These are phyloP conservation scores for Alligator mississippiensis DNA, from an alignment of 2,113 vertebrate species.

Conservation along the genomic window DNA sequence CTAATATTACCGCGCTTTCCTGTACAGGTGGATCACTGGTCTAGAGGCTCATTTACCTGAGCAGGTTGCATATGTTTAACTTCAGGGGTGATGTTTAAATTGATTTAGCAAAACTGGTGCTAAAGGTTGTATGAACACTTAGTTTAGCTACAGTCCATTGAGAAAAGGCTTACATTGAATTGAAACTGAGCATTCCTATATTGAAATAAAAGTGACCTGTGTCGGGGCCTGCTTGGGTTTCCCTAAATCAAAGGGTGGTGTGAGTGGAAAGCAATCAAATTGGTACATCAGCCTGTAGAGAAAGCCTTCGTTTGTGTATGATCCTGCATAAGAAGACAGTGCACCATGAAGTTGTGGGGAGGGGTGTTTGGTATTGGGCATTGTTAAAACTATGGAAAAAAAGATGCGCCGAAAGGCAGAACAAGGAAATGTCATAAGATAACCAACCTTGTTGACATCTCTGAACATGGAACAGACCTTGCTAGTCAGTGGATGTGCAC, in stretches of 20 bases:
- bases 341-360: neutral
- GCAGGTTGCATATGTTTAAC: neutral
- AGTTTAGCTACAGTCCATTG: conserved; percentile 27
- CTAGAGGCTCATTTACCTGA: neutral
- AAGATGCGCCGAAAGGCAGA: neutral
- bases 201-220: neutral
- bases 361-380: no score
- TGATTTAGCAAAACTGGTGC: neutral
- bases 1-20: neutral
- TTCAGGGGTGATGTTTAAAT: neutral
- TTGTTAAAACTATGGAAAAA: no score
- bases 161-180: conserved; percentile 13
- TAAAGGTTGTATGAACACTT: neutral
- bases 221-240: neutral
- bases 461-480: neutral
- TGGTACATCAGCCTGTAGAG: neutral
- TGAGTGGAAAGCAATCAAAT: neutral
- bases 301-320: neutral
- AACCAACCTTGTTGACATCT: neutral
- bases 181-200: conserved; percentile 9
- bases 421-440: neutral
- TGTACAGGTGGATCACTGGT: neutral
- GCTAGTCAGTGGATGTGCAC: neutral
- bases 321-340: neutral
- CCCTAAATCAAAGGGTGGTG: neutral